Base-by-base conservation (phyloP, 2,113 vertebrate genomes). In the Strix aluco region DNA sequence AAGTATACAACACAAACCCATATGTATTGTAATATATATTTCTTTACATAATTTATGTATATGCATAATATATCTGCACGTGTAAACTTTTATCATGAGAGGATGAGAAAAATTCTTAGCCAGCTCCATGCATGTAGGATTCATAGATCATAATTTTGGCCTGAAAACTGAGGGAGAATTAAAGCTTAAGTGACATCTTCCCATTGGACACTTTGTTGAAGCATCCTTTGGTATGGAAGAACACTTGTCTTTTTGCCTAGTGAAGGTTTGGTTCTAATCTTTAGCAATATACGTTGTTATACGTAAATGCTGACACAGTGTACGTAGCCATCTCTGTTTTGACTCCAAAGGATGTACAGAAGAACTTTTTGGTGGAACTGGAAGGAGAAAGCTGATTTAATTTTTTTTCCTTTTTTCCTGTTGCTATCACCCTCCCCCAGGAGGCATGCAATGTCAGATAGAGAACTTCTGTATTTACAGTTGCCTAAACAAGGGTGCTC, bases 51-150 rank as follows among this genome's bases (percentile, higher is more conserved):
- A 32, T 52, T 40, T 11, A 15, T 14, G 20, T 58, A 5, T 13
- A 0, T 25, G 10, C n/a, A 27, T 6, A 27, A 38, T 51, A 3
- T 6, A 1, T 40, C 5, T n/a, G 44, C 32, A 12, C 0, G 0
- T 15, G 5, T 58, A 21, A 9, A 47, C 25, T n/a, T 30, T 22
- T 26, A 1, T 4, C 36, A 23, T 15, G 44, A 44, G 47, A 27
- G 34, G 20, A 6, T 51, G 59, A 72, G 63, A 11, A 8, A 52
- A 47, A 2, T 34, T 13, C 54, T 42, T 6, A 32, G 27, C 20
- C 52, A 67, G 54, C 69, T 51, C n/a, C 34, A 15, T 29, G 38
- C 27, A 19, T 0, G 1, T 19, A 12, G 47, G 17, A 46, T 30
- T 71, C 46, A 4, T 5, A 55, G 47, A 9, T 40, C 32, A 23